Evolutionary conservation across 2,113 vertebrate species (phyloP), one percentile per base, ranked within the genome.

Genomic region (Brachirus orientalis): DNA sequence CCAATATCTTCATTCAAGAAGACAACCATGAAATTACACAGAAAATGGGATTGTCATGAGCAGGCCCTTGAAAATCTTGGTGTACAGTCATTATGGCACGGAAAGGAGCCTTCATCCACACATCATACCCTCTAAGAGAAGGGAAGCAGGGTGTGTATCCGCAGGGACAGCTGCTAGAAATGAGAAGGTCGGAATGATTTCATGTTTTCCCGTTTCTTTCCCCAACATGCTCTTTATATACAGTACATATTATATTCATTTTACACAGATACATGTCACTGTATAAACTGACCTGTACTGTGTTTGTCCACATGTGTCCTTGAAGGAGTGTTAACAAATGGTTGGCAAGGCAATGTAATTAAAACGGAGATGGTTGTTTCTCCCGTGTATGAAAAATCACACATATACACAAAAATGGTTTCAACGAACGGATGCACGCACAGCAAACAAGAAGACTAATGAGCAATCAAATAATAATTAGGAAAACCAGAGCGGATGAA

Each of bases 1-100:
- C 97, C 98, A 97, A 99, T 99, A 99, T 99, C 98, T 99, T 99
- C 98, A 99, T 99, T 99, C 97, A 99, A 99, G 97, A 99, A 99
- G 98, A 99, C 97, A 99, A 99, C 95, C 98, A 99, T 99, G 98
- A 99, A 99, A 99, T 99, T 99, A 98, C 97, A 99, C 95, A 96
- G 96, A 99, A 98, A 98, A 99, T 99, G 97, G 97, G 97, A 99
- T 98, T 99, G 98, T 99, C 98, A 99, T 98, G 97, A 98, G 96
- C 96, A 94, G 96, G 95, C 94, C 95, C 95, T 95, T 95, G 96
- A 96, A 98, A 98, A 98, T 96, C 96, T 96, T 89, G 94, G 94
- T 95, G 95, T 98, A 98, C 95, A 98, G 96, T 98, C 96, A 99
- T 98, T 98, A 98, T 93, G 94, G 97, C 94, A 92, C 94, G 94